Evolutionary conservation across 2,888 invertebrate species (phyloP).

Genomic region (Andrena fulva): DNA sequence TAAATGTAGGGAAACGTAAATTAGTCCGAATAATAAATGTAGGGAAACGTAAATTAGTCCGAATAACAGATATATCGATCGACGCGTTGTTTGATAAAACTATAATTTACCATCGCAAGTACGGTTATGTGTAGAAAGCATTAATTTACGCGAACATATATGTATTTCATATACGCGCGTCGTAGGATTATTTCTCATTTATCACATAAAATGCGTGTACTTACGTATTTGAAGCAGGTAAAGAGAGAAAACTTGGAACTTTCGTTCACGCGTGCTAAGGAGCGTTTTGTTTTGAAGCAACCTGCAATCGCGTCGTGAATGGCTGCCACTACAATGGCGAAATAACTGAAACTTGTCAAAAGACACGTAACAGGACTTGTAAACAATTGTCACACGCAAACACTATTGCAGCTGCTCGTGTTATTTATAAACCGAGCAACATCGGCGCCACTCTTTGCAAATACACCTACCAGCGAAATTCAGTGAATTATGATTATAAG

Average conservation of each 20-base stretch:
- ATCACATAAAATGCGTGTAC: conserved; percentile 1
- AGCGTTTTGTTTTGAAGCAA: conserved; percentile 19
- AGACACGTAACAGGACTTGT: neutral
- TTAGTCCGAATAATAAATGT: neutral
- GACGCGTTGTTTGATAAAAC: neutral
- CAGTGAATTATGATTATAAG: neutral
- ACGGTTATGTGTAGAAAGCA: conserved; percentile 7
- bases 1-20: neutral
- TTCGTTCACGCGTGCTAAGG: neutral
- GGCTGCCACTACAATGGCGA: conserved; percentile 31
- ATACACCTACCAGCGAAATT: neutral
- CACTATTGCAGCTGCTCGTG: neutral
- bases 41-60: neutral
- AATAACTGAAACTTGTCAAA: conserved; percentile 35
- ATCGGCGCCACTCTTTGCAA: neutral
- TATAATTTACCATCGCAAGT: neutral
- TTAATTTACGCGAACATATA: neutral
- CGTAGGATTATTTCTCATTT: neutral
- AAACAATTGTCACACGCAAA: neutral
- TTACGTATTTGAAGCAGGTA: conserved; percentile 31
- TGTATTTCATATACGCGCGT: neutral
- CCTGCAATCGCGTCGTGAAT: neutral
- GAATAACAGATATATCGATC: neutral
- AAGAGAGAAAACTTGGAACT: neutral
- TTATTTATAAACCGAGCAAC: neutral